Base-by-base conservation (phyloP, 2,113 vertebrate genomes). In the Notechis scutatus region DNA sequence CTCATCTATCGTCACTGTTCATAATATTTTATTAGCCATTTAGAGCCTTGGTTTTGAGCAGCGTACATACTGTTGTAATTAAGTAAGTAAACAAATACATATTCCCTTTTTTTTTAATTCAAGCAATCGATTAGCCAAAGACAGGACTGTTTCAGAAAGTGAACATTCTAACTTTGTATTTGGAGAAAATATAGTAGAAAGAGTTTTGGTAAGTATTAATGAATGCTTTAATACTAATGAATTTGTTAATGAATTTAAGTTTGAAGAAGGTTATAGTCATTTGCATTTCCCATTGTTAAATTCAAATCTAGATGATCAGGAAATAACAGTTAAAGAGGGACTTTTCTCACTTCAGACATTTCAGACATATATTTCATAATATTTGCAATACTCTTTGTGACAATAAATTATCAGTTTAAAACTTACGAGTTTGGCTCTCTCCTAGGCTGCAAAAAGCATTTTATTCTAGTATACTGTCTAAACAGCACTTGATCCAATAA, bases 121-220 rank as follows among this genome's bases (percentile, higher is more conserved):
- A 89, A 98, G 98, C 95, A 96, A 26, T 57, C 97, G 95, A 59
- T 91, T 92, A 39, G 93, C 94, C 69, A 96, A 97, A 94, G 94
- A 96, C 86, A 94, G 86, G 52, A 90, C 9, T 89, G 85, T 93
- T 93, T 93, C 95, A 87, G 94, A 64, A 90, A 96, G 90, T 89
- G 95, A 69, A 86, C 96, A 81, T 94, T 92, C 95, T 94, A 96
- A 97, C 91, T 98, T 98, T 88, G 96, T 98, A 69, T 98, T 98
- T 96, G 98, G 98, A 96, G 98, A 98, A 97, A 98, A 98, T 89
- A 98, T 98, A 98, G 94, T 97, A 39, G 98, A 98, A 89, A 98
- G 98, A 97, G 98, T 98, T 96, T 96, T 98, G 98, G 98, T 98
- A 96, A 96, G 97, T 95, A 90, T 92, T 90, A 92, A 74, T 92